Conservation (phyloP, 2,113 vertebrate genomes). For the Pterocles gutturalis region DNA sequence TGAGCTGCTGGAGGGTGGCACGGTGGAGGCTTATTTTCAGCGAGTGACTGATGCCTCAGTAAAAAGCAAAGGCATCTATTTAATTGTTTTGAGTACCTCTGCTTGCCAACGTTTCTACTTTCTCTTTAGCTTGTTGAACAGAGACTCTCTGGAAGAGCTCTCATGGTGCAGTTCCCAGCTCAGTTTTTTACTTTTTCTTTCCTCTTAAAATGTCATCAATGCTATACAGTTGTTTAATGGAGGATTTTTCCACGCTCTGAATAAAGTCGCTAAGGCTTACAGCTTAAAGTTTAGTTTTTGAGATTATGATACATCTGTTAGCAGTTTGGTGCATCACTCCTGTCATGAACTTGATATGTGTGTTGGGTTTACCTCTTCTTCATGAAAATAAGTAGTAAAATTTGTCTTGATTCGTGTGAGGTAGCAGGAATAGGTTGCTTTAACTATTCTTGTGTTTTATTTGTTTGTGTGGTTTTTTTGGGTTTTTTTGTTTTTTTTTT, state of each 20-base stretch:
- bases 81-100: neutral
- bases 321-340: neutral
- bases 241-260: neutral
- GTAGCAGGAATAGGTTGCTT: neutral
- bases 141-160: neutral
- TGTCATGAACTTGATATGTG: neutral
- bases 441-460: neutral
- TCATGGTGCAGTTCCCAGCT: rapidly evolving
- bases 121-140: neutral
- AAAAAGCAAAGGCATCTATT: neutral
- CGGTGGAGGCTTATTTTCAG: neutral
- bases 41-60: neutral
- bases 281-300: neutral
- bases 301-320: neutral
- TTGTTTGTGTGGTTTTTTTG: neutral
- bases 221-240: neutral
- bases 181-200: neutral
- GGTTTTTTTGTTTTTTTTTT: too few relatives aligned
- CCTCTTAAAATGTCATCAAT: neutral
- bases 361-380: neutral
- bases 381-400: neutral
- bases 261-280: neutral
- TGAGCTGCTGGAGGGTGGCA: neutral
- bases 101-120: neutral
- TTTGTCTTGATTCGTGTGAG: neutral